Conservation (phyloP, 2,888 invertebrate species). For the Eumacrocentrus americanus region DNA sequence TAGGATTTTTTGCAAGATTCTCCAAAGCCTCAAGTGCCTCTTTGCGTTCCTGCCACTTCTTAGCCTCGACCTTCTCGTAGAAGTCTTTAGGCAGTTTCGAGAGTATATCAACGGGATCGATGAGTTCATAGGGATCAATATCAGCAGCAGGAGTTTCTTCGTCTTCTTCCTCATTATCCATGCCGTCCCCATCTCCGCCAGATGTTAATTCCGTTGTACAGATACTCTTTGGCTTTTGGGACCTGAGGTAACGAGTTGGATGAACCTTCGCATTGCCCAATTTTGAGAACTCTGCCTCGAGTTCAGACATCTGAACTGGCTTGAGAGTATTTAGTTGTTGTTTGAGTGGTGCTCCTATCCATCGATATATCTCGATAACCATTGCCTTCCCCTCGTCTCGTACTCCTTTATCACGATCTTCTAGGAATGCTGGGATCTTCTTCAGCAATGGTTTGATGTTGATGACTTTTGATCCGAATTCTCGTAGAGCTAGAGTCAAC, state of each 20-base stretch:
- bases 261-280: constrained; percentile 68
- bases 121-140: constrained; percentile 87
- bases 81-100: constrained; percentile 94
- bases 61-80: constrained; percentile 90
- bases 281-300: constrained; percentile 87
- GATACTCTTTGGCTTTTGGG: constrained; percentile 78
- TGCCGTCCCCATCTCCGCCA: constrained; percentile 64
- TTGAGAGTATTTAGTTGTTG: constrained; percentile 86
- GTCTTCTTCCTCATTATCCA: constrained; percentile 68
- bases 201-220: constrained; percentile 64
- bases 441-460: constrained; percentile 88
- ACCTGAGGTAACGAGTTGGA: constrained; percentile 79
- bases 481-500: constrained; percentile 77
- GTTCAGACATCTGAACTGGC: constrained; percentile 86
- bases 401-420: constrained; percentile 90
- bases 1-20: constrained; percentile 78
- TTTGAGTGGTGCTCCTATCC: constrained; percentile 84
- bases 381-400: constrained; percentile 91
- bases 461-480: constrained; percentile 92
- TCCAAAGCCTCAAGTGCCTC: constrained; percentile 87
- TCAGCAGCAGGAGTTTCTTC: constrained; percentile 66
- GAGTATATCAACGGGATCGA: constrained; percentile 92
- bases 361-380: constrained; percentile 92
- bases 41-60: constrained; percentile 96
- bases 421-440: constrained; percentile 80